Conservation (phyloP, 2,797 vertebrate species). For the Danio jaintianensis region DNA sequence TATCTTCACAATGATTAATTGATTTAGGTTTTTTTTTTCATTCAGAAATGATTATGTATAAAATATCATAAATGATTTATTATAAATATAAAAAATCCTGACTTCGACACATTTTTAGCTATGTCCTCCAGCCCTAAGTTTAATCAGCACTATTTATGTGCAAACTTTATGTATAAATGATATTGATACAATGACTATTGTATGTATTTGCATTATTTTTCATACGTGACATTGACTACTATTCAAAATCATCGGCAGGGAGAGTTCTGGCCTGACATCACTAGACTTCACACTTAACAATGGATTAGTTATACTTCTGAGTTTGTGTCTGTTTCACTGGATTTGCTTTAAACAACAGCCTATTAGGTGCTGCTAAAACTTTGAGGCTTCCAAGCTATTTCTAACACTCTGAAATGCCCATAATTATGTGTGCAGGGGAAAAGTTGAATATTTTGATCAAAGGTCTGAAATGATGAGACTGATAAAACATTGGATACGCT, state of each 20-base stretch:
- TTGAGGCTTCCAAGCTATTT: background rate
- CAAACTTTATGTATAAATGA: background rate
- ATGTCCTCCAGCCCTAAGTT: background rate
- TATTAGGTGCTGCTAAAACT: conserved; percentile 18
- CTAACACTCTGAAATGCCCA: background rate
- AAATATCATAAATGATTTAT: too few species aligned
- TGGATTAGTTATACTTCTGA: conserved; percentile 13
- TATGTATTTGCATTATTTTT: background rate
- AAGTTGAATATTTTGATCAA: conserved; percentile 29
- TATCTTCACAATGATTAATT: too few species aligned
- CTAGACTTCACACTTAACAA: conserved; percentile 27
- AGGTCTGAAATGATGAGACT: conserved; percentile 16
- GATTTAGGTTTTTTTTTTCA: too few species aligned
- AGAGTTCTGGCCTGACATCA: background rate
- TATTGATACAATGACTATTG: background rate
- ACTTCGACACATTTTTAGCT: background rate
- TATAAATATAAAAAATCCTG: too few species aligned
- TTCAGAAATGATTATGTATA: too few species aligned
- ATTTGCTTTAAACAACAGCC: conserved; percentile 19
- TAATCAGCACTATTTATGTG: background rate
- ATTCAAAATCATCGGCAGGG: conserved; percentile 22
- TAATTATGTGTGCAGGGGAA: background rate
- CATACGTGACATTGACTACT: background rate
- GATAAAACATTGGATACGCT: conserved; percentile 15
- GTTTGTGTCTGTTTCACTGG: conserved; percentile 16